Conservation (phyloP, 2,888 invertebrate genomes). For the Monoplex corrugatus region DNA sequence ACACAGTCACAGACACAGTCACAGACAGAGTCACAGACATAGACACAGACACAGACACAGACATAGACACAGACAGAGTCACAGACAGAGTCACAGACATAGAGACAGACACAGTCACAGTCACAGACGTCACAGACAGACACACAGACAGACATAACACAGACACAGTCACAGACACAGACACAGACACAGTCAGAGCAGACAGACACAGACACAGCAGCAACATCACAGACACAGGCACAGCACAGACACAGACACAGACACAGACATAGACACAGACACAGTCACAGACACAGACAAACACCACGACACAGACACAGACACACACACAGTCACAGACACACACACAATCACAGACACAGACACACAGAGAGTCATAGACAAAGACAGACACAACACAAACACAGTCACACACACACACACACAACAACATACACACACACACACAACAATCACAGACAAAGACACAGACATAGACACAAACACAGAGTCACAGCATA, state of each 20-base stretch:
- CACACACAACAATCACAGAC: neutral
- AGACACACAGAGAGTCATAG: neutral
- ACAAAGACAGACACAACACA: no score
- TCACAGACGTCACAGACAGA: no score
- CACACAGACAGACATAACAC: constrained; percentile 21
- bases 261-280: neutral
- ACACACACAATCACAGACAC: neutral
- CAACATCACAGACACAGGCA: neutral
- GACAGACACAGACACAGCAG: neutral
- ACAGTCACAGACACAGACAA: neutral
- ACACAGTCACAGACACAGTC: neutral
- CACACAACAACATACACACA: neutral
- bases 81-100: constrained; percentile 15
- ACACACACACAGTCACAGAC: neutral
- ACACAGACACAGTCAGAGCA: neutral
- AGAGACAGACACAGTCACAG: neutral
- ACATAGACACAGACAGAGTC: neutral
- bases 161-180: neutral
- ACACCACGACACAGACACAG: neutral
- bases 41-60: neutral
- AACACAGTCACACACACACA: neutral
- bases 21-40: neutral
- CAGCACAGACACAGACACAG: neutral
- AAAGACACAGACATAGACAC: constrained; percentile 23
- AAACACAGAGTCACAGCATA: constrained; percentile 24